Conservation (phyloP, 2,797 vertebrate species). For the Selene dorsalis region DNA sequence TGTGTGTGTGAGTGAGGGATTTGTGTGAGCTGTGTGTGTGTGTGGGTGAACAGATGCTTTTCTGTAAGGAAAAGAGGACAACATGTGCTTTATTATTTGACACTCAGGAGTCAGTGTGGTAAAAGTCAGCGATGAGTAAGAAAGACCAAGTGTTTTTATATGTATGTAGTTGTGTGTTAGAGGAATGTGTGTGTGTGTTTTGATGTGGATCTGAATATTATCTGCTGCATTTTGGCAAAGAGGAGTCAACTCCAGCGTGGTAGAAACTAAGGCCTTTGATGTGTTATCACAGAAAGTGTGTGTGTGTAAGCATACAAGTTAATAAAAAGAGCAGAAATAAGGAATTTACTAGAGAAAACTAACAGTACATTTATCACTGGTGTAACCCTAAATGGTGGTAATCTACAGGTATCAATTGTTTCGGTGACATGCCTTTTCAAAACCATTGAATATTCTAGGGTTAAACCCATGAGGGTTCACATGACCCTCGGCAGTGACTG, state of each 20-base stretch:
- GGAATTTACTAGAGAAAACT: too few species aligned
- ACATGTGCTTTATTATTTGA: slow-evolving; percentile 46
- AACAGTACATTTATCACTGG: too few species aligned
- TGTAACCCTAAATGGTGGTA: neutral
- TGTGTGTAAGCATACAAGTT: neutral
- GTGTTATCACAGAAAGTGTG: too few species aligned
- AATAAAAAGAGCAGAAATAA: neutral
- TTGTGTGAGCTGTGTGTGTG: slow-evolving; percentile 32
- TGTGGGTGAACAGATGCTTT: slow-evolving; percentile 50
- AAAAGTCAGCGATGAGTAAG: slow-evolving; percentile 35
- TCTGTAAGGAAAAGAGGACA: slow-evolving; percentile 28
- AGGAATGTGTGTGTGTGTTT: neutral
- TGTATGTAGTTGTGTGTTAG: neutral
- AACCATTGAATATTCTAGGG: neutral
- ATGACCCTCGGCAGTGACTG: neutral
- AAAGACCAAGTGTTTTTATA: neutral
- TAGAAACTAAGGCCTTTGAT: neutral
- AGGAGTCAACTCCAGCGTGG: slow-evolving; percentile 5
- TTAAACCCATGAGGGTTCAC: neutral
- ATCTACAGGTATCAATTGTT: neutral
- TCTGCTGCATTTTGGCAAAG: slow-evolving; percentile 31
- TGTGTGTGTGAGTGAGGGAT: slow-evolving; percentile 36
- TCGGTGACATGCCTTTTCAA: slow-evolving; percentile 7
- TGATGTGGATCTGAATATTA: neutral
- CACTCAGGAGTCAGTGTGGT: slow-evolving; percentile 47